Evolutionary conservation across 2,113 vertebrate species (phyloP).

Genomic region (Xiphophorus maculatus): DNA sequence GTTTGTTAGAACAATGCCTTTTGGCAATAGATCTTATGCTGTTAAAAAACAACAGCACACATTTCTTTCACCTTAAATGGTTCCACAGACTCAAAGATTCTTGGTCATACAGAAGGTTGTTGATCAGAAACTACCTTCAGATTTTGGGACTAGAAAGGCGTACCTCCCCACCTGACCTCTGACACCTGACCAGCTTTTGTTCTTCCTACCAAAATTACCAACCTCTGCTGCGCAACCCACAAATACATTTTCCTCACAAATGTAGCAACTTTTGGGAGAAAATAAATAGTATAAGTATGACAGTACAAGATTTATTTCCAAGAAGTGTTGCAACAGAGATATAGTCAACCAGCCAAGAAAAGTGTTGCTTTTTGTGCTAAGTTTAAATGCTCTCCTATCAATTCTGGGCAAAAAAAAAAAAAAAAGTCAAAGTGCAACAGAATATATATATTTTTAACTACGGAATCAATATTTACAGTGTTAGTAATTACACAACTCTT

Average conservation of each 20-base stretch:
- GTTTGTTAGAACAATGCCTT: background rate
- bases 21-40: background rate
- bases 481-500: background rate
- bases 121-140: no score
- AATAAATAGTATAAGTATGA: background rate
- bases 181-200: no score
- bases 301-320: background rate
- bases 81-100: no score
- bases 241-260: background rate
- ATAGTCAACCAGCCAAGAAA: background rate
- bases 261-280: background rate
- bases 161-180: no score
- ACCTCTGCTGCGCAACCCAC: background rate
- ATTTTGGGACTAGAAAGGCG: no score
- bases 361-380: background rate
- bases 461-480: background rate
- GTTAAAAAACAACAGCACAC: no score
- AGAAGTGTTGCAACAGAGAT: background rate
- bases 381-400: background rate
- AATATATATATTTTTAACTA: background rate
- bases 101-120: no score
- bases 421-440: background rate
- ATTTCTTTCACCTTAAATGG: no score
- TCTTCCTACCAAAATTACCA: no score
- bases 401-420: background rate